A percentile compares a stretch with the other conserved stretches of the same genome.
Conservation (phyloP, 2,888 invertebrate genomes). For the Mongoloraphidia duomilia region DNA sequence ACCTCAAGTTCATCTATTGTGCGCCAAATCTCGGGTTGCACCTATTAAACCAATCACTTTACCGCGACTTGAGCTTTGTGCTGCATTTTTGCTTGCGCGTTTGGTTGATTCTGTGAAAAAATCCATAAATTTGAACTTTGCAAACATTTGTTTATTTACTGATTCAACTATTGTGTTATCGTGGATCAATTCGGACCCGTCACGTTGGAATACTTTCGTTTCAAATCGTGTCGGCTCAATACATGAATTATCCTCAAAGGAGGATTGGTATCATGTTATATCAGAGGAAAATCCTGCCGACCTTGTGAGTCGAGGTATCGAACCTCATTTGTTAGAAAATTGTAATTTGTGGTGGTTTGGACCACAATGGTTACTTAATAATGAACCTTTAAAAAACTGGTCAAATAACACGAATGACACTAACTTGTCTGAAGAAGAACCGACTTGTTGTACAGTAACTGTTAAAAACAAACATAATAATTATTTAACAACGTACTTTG, state of each 20-base stretch:
- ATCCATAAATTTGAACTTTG: background rate
- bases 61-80: background rate
- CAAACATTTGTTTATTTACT: background rate
- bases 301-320: background rate
- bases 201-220: background rate
- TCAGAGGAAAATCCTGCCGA: background rate
- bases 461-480: background rate
- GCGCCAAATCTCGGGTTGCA: background rate
- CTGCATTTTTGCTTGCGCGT: background rate
- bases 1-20: background rate
- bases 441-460: background rate
- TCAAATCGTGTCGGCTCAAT: background rate
- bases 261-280: background rate
- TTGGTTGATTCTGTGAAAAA: background rate
- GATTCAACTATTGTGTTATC: background rate
- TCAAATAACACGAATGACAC: background rate
- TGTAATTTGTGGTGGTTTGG: background rate
- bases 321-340: background rate
- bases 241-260: background rate
- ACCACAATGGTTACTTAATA: background rate
- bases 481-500: background rate
- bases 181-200: background rate
- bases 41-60: background rate
- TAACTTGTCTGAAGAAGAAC: background rate
- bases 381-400: background rate